These are phyloP conservation scores for Toxotes chatareus DNA, from an alignment of 2,113 vertebrate genomes.

Conservation along the genomic window DNA sequence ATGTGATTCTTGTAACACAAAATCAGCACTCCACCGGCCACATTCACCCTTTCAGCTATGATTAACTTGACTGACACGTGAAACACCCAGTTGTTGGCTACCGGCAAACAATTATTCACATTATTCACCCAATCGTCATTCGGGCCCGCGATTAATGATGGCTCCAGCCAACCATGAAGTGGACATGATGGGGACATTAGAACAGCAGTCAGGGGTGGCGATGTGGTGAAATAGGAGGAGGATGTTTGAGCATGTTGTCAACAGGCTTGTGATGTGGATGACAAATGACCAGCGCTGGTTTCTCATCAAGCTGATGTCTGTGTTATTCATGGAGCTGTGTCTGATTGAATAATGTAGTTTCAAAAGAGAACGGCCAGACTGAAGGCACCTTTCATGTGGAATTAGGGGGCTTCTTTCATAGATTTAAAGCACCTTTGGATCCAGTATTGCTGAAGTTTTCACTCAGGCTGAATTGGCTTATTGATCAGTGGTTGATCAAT, in stretches of 20 bases:
- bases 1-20: background rate
- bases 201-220: conserved; percentile 53
- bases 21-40: background rate
- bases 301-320: conserved; percentile 66
- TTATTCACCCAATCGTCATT: conserved; percentile 72
- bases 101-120: conserved; percentile 71
- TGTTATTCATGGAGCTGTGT: conserved; percentile 54
- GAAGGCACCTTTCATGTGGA: conserved; percentile 47
- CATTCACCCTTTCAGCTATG: conserved; percentile 20
- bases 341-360: conserved; percentile 59
- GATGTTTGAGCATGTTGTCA: conserved; percentile 73
- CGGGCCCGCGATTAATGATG: conserved; percentile 65
- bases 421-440: conserved; percentile 28
- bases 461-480: conserved; percentile 19
- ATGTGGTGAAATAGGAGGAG: conserved; percentile 45
- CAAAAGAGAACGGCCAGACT: conserved; percentile 32
- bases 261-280: conserved; percentile 67
- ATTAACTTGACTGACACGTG: conserved; percentile 46
- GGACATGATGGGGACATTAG: conserved; percentile 78
- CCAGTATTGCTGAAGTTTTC: conserved; percentile 40
- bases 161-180: conserved; percentile 75
- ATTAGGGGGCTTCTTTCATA: background rate
- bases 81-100: conserved; percentile 56
- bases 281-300: conserved; percentile 74
- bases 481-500: conserved; percentile 46